Evolutionary conservation across 2,888 invertebrate species (phyloP).

Genomic region (Drosophila flavopinicola): DNA sequence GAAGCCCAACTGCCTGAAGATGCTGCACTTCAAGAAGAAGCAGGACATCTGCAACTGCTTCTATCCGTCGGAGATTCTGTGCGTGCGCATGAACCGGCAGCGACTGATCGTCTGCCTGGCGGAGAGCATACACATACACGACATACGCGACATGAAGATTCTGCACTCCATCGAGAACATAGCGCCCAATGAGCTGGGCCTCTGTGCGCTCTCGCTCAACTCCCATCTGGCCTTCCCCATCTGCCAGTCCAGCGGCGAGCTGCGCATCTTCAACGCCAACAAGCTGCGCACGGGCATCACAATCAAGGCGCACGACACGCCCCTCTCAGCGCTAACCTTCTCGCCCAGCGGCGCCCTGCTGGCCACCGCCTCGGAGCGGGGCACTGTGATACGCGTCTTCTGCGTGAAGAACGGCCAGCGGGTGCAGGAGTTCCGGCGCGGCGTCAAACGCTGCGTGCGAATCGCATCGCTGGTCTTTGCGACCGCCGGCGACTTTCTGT

Average conservation of each 20-base stretch:
- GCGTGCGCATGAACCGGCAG: conserved; percentile 83
- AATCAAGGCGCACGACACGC: conserved; percentile 83
- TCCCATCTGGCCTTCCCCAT: conserved; percentile 84
- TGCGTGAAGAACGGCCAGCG: conserved; percentile 84
- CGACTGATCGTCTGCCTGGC: conserved; percentile 82
- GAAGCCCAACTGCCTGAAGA: conserved; percentile 83
- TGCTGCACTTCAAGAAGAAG: conserved; percentile 84
- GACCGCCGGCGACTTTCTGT: conserved; percentile 81
- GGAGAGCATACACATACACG: conserved; percentile 84
- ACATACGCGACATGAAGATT: conserved; percentile 84
- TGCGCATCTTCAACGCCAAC: conserved; percentile 83
- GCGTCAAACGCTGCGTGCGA: conserved; percentile 83
- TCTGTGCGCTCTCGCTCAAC: conserved; percentile 83
- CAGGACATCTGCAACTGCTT: conserved; percentile 84
- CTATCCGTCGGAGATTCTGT: conserved; percentile 83
- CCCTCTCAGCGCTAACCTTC: conserved; percentile 83
- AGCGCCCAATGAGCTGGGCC: conserved; percentile 81
- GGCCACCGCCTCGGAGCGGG: conserved; percentile 84
- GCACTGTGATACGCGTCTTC: conserved; percentile 84
- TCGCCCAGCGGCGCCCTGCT: conserved; percentile 82
- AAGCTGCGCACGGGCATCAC: conserved; percentile 80
- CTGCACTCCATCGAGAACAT: conserved; percentile 83
- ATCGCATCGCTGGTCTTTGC: conserved; percentile 84
- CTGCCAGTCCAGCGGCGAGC: conserved; percentile 79
- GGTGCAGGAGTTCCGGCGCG: conserved; percentile 84